A percentile compares a stretch with the other conserved stretches of the same genome.
These are phyloP conservation scores for Smittia sp. DNA, from an alignment of 2,888 invertebrate genomes.

Conservation along the genomic window DNA sequence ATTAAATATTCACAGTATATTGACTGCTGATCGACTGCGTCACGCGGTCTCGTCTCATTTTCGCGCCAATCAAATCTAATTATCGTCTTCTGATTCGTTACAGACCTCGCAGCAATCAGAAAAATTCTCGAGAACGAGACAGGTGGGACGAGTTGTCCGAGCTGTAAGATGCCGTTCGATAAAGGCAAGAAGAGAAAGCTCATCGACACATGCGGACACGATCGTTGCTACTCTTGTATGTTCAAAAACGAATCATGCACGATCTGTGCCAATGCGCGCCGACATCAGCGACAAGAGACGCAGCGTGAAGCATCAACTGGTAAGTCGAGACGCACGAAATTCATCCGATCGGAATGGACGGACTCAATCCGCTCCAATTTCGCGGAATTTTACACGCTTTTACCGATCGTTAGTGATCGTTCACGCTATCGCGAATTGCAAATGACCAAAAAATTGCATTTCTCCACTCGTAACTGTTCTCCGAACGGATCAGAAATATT, in stretches of 20 bases:
- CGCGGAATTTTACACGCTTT: not conserved
- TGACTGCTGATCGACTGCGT: too few species aligned
- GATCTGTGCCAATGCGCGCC: constrained; percentile 59
- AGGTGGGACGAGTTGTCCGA: constrained; percentile 70
- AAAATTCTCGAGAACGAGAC: constrained; percentile 75
- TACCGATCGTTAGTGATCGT: constrained; percentile 28
- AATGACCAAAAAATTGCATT: not conserved
- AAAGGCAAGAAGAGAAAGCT: constrained; percentile 93
- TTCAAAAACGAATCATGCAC: constrained; percentile 90
- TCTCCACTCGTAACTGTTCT: not conserved
- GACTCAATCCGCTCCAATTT: not conserved
- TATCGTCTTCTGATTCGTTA: constrained; percentile 49
- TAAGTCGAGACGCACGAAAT: not conserved
- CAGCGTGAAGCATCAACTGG: constrained; percentile 23
- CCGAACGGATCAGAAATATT: not conserved
- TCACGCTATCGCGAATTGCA: constrained; percentile 29
- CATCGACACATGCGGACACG: constrained; percentile 94
- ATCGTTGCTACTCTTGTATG: constrained; percentile 92
- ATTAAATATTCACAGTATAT: not conserved
- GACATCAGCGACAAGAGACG: constrained; percentile 30
- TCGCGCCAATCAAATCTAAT: too few species aligned
- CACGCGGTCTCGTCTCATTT: too few species aligned
- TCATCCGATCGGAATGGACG: not conserved
- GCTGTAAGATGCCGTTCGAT: constrained; percentile 91
- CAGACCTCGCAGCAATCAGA: constrained; percentile 80